Base-by-base conservation (phyloP, 2,888 invertebrate genomes). In the Drosophila fungiperda region DNA sequence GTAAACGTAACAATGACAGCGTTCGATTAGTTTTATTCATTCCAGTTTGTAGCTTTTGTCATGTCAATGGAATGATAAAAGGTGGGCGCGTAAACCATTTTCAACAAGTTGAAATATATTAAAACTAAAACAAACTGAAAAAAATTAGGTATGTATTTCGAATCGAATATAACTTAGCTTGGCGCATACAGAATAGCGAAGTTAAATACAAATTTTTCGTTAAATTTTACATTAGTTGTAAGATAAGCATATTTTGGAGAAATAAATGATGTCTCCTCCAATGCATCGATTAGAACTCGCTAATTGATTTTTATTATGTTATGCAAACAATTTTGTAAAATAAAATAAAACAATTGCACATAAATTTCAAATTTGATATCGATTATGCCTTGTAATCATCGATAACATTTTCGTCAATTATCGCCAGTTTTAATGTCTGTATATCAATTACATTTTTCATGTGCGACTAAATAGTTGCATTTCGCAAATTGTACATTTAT, bases 1-100 rank as follows among this genome's bases (percentile, higher is more conserved):
- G n/a, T 12, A 32, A 69, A 57, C 59, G 53, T 40, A 33, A 33
- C 32, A 45, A 42, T 76, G 76, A 76, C 79, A 79, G 76, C 67
- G 17, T 36, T 77, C 79, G 78, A 78, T 79, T 48, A 8, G 1
- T 48, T 42, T 54, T 32, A 48, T 11, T 11, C 15, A 33, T 15
- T 48, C 50, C 57, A 60, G 68, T 68, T 36, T 35, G 49, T 23
- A 33, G 11, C 26, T 17, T 11, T n/a, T 20, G n/a, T 12, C n/a
- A 20, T n/a, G 45, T 32, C 29, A 36, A 26, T n/a, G 9, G 3
- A 17, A 23, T 23, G 35, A 23, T 11, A 26, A 20, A 11, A 0
- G 23, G 2, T 36, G 26, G 17, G 54, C 54, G 36, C 17, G 11
- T 2, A 23, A 17, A 6, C 20, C 4, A 53, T 11, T 35, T 35